Evolutionary conservation across 37 sponge, comb jelly and placozoan species (phyloP).

Genomic region (Mnemiopsis leidyi): DNA sequence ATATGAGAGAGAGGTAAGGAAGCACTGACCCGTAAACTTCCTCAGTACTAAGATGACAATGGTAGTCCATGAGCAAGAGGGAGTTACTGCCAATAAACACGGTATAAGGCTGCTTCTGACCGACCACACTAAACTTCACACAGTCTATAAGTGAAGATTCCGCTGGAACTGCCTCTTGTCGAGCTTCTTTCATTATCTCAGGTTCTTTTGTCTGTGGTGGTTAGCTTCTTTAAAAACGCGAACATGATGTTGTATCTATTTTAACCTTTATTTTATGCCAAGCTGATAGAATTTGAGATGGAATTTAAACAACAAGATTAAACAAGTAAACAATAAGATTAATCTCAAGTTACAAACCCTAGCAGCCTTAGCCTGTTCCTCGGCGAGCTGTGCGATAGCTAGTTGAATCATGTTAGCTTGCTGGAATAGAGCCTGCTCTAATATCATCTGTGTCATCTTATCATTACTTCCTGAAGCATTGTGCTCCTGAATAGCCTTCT

Average conservation of each 20-base stretch:
- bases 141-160: conserved; percentile 73
- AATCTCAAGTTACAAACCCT: neutral
- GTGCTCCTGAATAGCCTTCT: conserved; percentile 62
- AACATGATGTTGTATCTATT: too few species aligned
- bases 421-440: conserved; percentile 51
- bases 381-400: conserved; percentile 38
- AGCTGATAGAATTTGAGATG: too few species aligned
- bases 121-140: conserved; percentile 71
- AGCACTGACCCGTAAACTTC: conserved; percentile 75
- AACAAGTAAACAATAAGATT: too few species aligned
- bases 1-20: too few species aligned
- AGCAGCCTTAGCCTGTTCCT: conserved; percentile 12
- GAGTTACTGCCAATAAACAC: conserved; percentile 74
- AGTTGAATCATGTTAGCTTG: conserved; percentile 60
- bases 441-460: conserved; percentile 31
- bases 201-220: conserved; percentile 11
- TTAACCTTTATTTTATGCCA: too few species aligned
- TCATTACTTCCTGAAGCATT: conserved; percentile 61
- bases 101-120: conserved; percentile 75
- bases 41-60: conserved; percentile 71
- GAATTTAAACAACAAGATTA: too few species aligned
- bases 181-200: conserved; percentile 37
- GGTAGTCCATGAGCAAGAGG: conserved; percentile 82
- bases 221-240: too few species aligned
- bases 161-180: conserved; percentile 60